Evolutionary conservation across 2,797 vertebrate genomes (phyloP).

Genomic region (Sciurus vulgaris): DNA sequence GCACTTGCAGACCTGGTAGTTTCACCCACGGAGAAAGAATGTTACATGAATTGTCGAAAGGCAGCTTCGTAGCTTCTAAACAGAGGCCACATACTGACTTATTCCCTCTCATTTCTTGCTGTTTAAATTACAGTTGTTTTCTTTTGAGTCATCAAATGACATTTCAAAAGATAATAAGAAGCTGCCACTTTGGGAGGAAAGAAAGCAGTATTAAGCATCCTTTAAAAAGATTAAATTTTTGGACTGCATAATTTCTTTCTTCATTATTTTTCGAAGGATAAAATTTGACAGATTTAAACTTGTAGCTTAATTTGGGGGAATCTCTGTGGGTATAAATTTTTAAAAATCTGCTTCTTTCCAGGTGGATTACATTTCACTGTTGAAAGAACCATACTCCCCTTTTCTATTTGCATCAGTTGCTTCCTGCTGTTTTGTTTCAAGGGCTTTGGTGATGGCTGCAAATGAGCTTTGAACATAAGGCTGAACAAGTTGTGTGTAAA

Average conservation of each 20-base stretch:
- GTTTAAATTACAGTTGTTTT: constrained; percentile 78
- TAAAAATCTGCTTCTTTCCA: not conserved
- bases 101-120: constrained; percentile 65
- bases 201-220: constrained; percentile 51
- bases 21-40: not conserved
- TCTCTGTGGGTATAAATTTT: constrained; percentile 15
- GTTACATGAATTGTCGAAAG: constrained; percentile 42
- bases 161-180: constrained; percentile 77
- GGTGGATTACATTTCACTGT: not conserved
- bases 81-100: constrained; percentile 10
- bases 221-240: constrained; percentile 62
- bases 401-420: not conserved
- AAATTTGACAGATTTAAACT: constrained; percentile 60
- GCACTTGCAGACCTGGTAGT: not conserved
- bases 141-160: constrained; percentile 77
- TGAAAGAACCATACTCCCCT: not conserved
- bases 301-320: constrained; percentile 26
- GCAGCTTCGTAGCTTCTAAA: constrained; percentile 53
- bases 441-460: constrained; percentile 9
- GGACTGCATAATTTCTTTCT: constrained; percentile 51
- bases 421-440: constrained; percentile 57
- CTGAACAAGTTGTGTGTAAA: constrained; percentile 38
- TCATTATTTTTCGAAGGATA: constrained; percentile 65
- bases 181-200: constrained; percentile 66
- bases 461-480: constrained; percentile 37